A percentile compares a stretch with the other conserved stretches of the same genome.
Conservation (phyloP, 2,113 vertebrate species). For the Bothrops jararaca region DNA sequence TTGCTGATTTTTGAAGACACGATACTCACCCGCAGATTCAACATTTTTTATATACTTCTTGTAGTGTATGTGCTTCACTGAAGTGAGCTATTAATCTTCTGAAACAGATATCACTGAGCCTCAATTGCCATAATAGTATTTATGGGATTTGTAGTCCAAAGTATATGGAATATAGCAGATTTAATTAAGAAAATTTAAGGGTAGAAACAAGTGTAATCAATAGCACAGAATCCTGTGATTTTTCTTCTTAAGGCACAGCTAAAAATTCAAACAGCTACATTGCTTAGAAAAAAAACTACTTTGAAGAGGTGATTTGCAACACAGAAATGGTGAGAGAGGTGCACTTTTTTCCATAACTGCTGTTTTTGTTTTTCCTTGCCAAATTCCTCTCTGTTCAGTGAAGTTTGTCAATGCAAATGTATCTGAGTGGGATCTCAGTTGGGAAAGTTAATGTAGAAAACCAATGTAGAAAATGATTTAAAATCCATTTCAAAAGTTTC, state of each 20-base stretch:
- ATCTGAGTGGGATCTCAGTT: not conserved
- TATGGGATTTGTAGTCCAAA: not conserved
- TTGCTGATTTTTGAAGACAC: not conserved
- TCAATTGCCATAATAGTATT: not conserved
- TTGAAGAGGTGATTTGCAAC: not conserved
- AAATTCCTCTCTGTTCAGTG: not conserved
- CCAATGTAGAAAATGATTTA: not conserved
- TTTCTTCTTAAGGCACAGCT: not conserved
- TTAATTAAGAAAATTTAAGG: not conserved
- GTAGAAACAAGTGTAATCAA: not conserved
- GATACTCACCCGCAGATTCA: not conserved
- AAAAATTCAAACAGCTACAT: not conserved
- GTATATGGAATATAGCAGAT: not conserved
- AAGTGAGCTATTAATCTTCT: not conserved
- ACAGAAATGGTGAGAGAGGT: not conserved
- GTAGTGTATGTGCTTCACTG: not conserved
- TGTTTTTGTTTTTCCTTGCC: not conserved
- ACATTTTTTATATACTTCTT: not conserved
- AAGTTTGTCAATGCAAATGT: not conserved
- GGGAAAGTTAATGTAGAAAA: not conserved
- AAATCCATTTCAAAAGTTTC: not conserved
- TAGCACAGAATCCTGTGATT: not conserved
- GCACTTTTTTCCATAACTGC: not conserved
- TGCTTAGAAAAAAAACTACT: not conserved
- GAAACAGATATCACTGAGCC: not conserved